phyloP scores from a whole-genome alignment of 2,113 vertebrate species.

The Callaeas wilsoni region DNA sequence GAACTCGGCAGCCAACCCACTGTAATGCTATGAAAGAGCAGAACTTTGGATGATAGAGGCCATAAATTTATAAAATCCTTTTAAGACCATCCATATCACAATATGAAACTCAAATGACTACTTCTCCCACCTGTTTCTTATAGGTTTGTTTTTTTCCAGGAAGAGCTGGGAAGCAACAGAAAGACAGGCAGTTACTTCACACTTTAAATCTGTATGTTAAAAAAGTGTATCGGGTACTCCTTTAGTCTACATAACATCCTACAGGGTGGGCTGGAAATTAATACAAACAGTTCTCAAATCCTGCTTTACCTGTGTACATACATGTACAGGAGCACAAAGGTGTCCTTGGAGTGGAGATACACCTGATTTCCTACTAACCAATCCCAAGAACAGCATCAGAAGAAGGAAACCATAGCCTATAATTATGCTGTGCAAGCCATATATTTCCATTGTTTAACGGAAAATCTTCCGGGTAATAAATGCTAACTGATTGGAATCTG shows the following conservation, averaged over 20 bases:
- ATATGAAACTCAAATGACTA: constrained; percentile 40
- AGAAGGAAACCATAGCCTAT: background rate
- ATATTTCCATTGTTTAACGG: background rate
- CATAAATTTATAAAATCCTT: constrained; percentile 62
- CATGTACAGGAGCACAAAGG: background rate
- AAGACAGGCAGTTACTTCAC: background rate
- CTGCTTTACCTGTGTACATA: background rate
- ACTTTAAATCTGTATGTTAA: background rate
- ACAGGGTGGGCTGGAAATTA: background rate
- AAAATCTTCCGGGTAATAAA: background rate
- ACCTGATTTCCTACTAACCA: background rate
- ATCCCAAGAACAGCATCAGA: background rate
- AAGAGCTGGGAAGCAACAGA: background rate
- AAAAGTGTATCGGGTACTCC: background rate
- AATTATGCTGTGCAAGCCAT: background rate
- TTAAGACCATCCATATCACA: background rate
- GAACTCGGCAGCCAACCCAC: constrained; percentile 16
- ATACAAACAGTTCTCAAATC: background rate
- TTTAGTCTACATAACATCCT: background rate
- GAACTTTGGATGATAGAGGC: constrained; percentile 17
- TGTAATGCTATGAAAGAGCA: constrained; percentile 31
- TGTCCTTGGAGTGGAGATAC: background rate
- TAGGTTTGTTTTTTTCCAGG: background rate
- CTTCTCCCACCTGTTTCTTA: background rate
- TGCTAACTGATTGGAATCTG: background rate